Evolutionary conservation across 2,888 invertebrate genomes (phyloP).

Genomic region (Drepana falcataria): DNA sequence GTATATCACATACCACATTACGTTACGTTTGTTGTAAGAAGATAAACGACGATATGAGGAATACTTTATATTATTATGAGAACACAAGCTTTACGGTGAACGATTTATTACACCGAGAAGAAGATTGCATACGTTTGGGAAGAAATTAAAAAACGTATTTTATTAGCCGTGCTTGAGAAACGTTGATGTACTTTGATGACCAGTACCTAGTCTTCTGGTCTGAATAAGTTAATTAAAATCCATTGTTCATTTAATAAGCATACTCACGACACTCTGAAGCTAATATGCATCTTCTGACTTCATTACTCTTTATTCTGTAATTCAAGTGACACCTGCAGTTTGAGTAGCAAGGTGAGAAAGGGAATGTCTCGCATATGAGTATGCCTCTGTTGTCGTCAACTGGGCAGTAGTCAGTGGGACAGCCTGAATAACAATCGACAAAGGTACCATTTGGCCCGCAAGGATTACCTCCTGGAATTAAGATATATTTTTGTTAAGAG

Average conservation of each 20-base stretch:
- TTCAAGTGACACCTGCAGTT: slow-evolving; percentile 36
- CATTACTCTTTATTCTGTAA: slow-evolving; percentile 19
- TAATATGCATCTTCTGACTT: slow-evolving; percentile 29
- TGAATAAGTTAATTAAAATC: no score
- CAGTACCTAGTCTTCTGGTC: no score
- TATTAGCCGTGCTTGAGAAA: no score
- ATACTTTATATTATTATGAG: no score
- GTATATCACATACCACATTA: no score
- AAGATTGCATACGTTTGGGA: no score
- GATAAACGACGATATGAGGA: no score
- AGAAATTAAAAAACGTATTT: no score
- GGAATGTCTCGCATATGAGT: slow-evolving; percentile 20
- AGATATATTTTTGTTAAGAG: not conserved
- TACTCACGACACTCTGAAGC: slow-evolving; percentile 24
- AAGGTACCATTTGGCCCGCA: slow-evolving; percentile 29
- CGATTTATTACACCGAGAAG: no score
- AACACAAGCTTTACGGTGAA: no score
- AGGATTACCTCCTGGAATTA: slow-evolving; percentile 31
- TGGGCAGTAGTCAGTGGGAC: slow-evolving; percentile 30
- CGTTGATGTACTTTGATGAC: no score
- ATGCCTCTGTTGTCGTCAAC: slow-evolving; percentile 22
- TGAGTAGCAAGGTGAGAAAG: slow-evolving; percentile 22
- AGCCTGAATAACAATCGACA: slow-evolving; percentile 20
- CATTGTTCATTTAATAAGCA: not conserved
- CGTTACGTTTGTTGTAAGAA: no score